Evolutionary conservation across 1,140 invertebrate genomes (phyloP).

Genomic region (Temnothorax curvispinosus): DNA sequence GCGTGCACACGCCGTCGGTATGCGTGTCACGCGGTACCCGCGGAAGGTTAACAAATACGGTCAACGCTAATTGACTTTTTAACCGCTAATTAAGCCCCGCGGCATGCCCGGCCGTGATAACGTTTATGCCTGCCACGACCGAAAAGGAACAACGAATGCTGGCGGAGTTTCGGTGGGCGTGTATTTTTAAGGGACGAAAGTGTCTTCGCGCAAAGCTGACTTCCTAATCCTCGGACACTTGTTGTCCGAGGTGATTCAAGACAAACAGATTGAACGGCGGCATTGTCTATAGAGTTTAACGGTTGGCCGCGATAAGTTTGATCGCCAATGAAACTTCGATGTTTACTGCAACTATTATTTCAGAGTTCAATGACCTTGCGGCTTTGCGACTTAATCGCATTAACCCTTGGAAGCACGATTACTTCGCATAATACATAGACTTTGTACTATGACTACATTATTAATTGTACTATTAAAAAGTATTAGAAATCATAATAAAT

Average conservation of each 20-base stretch:
- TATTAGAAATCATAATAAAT: background rate
- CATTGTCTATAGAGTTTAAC: constrained; percentile 61
- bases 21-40: constrained; percentile 66
- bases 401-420: constrained; percentile 17
- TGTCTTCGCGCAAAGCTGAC: constrained; percentile 36
- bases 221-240: constrained; percentile 58
- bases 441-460: background rate
- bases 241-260: constrained; percentile 57
- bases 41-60: constrained; percentile 77
- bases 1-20: constrained; percentile 39
- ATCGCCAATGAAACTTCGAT: constrained; percentile 60
- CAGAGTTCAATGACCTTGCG: constrained; percentile 54
- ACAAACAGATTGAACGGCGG: constrained; percentile 56
- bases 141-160: background rate
- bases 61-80: constrained; percentile 80
- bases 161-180: background rate
- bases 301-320: constrained; percentile 47
- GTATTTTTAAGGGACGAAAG: constrained; percentile 47
- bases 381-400: constrained; percentile 48
- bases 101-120: constrained; percentile 63
- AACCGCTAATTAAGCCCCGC: constrained; percentile 75
- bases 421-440: background rate
- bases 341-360: constrained; percentile 58
- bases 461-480: background rate
- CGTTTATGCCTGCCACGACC: constrained; percentile 32